A percentile compares a stretch with the other conserved stretches of the same genome.
phyloP scores from a whole-genome alignment of 2,113 vertebrate genomes.

The Labeo rohita region DNA sequence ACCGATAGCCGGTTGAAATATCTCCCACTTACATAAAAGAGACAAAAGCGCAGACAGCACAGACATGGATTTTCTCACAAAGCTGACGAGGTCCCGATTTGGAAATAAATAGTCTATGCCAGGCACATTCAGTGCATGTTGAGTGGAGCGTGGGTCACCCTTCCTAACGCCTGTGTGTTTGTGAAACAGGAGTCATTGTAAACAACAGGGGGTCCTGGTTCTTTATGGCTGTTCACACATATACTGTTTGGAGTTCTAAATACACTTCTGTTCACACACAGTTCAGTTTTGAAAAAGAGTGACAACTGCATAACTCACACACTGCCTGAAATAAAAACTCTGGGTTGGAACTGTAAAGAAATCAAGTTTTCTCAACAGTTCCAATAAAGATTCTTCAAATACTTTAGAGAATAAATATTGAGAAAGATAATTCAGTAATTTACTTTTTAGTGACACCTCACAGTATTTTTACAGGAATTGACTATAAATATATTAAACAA shows the following conservation, averaged over 20 bases:
- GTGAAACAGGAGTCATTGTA: constrained; percentile 1
- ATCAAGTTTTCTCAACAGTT: not conserved
- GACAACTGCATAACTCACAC: not conserved
- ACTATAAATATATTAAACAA: not conserved
- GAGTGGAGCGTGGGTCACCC: constrained; percentile 61
- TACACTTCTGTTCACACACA: not conserved
- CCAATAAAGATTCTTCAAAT: not conserved
- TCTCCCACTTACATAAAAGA: constrained; percentile 79
- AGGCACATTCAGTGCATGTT: constrained; percentile 74
- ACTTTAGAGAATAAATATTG: not conserved
- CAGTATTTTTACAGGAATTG: not conserved
- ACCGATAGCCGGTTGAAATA: constrained; percentile 80
- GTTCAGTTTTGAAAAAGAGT: constrained; percentile 3
- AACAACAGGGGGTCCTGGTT: constrained; percentile 1
- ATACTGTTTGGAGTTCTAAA: constrained; percentile 7
- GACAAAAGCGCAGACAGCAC: constrained; percentile 74
- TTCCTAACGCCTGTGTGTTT: constrained; percentile 8
- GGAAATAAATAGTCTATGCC: constrained; percentile 80
- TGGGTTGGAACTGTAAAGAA: not conserved
- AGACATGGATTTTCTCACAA: constrained; percentile 80
- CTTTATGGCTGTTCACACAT: constrained; percentile 27
- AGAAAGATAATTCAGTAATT: not conserved
- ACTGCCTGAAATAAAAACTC: not conserved
- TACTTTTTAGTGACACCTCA: not conserved
- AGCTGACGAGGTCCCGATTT: constrained; percentile 77